Conservation (phyloP, 35 echinoderm and acorn worm species). For the Apostichopus parvimensis region DNA sequence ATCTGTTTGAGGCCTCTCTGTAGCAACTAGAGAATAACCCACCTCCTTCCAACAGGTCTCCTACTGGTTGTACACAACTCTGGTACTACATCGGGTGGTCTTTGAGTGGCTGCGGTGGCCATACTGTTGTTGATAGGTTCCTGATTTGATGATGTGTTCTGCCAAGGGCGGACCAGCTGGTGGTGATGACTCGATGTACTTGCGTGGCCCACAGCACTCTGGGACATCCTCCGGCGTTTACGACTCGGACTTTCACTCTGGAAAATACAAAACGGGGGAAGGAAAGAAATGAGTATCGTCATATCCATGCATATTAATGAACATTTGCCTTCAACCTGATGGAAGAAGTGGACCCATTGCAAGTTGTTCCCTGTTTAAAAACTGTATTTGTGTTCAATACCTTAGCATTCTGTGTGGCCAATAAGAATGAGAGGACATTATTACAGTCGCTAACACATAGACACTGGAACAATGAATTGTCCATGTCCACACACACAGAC, state of each 20-base stretch:
- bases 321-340: too few relatives aligned
- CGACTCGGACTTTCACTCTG: conserved; percentile 99
- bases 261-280: conserved; percentile 1
- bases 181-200: conserved; percentile 86
- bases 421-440: too few relatives aligned
- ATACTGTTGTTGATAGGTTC: conserved; percentile 22
- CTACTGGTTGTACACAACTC: conserved; percentile 55
- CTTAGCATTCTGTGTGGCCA: too few relatives aligned
- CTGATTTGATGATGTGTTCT: conserved; percentile 61
- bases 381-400: too few relatives aligned
- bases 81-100: conserved; percentile 37
- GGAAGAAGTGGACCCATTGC: too few relatives aligned
- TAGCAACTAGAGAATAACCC: conserved; percentile 7
- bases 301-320: too few relatives aligned
- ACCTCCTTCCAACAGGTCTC: conserved; percentile 78
- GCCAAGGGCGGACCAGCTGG: conserved; percentile 90
- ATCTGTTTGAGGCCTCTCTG: too few relatives aligned
- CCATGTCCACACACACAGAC: too few relatives aligned
- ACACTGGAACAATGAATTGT: too few relatives aligned
- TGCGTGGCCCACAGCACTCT: conserved; percentile 84
- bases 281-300: too few relatives aligned
- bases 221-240: conserved; percentile 98
- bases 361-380: too few relatives aligned
- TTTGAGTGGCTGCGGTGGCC: conserved; percentile 54
- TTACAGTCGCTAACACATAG: too few relatives aligned